Percentiles rank a stretch among this genome's conserved stretches.
Conservation (phyloP, 2,888 invertebrate species). For the Mimas tiliae region DNA sequence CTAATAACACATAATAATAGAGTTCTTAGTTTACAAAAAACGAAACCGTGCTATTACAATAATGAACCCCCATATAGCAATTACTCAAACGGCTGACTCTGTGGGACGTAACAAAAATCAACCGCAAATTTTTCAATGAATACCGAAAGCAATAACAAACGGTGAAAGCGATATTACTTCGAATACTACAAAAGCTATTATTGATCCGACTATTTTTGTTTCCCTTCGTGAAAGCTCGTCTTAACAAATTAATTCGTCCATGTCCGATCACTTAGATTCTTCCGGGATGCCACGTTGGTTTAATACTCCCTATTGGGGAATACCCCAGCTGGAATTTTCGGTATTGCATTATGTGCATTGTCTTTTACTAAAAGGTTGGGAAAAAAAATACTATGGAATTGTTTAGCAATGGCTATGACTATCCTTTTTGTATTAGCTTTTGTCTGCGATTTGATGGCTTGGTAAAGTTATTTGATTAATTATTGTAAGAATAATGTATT, state of each 20-base stretch:
- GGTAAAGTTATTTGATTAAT: not conserved
- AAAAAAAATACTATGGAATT: slow-evolving; percentile 58
- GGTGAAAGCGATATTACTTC: slow-evolving; percentile 63
- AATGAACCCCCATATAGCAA: slow-evolving; percentile 31
- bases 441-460: slow-evolving; percentile 30
- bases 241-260: slow-evolving; percentile 70
- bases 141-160: slow-evolving; percentile 48
- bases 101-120: slow-evolving; percentile 38
- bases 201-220: slow-evolving; percentile 64
- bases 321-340: slow-evolving; percentile 73
- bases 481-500: not conserved
- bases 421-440: slow-evolving; percentile 60
- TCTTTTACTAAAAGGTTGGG: slow-evolving; percentile 69
- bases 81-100: slow-evolving; percentile 31
- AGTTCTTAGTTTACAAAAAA: slow-evolving; percentile 6
- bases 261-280: slow-evolving; percentile 62
- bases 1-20: slow-evolving; percentile 25
- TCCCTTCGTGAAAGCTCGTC: slow-evolving; percentile 59
- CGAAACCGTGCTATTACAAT: slow-evolving; percentile 16
- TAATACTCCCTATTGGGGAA: slow-evolving; percentile 55
- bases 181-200: slow-evolving; percentile 60
- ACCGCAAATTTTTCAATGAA: slow-evolving; percentile 42
- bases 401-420: slow-evolving; percentile 23
- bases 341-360: slow-evolving; percentile 78
- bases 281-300: slow-evolving; percentile 50